Percentiles rank a stretch among this genome's conserved stretches.
These are phyloP conservation scores for Limonius californicus DNA, from an alignment of 1,140 invertebrate species.

Conservation along the genomic window DNA sequence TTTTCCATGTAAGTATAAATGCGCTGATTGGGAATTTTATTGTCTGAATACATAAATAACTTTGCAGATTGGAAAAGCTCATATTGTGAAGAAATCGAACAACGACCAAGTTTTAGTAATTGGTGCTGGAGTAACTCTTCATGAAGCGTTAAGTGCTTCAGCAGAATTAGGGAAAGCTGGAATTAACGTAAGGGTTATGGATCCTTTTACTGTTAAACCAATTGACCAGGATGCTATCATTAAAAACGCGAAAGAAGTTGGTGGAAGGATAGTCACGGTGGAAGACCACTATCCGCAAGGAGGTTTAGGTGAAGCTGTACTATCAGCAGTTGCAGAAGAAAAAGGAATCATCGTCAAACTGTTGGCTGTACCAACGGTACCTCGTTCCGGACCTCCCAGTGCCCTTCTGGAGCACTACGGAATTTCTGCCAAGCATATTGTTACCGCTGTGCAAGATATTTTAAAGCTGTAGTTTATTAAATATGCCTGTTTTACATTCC, in stretches of 20 bases:
- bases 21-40: not conserved
- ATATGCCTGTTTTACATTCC: too few species aligned
- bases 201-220: conserved; percentile 96
- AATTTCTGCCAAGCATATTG: conserved; percentile 79
- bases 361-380: conserved; percentile 80
- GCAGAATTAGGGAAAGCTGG: conserved; percentile 66
- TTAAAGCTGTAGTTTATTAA: conserved; percentile 50
- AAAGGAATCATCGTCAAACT: conserved; percentile 75
- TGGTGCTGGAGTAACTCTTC: conserved; percentile 88
- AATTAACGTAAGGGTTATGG: conserved; percentile 76
- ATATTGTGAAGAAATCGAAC: conserved; percentile 69
- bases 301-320: conserved; percentile 93
- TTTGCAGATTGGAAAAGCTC: conserved; percentile 66
- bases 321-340: conserved; percentile 71
- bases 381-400: conserved; percentile 84
- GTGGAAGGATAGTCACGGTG: conserved; percentile 84
- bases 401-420: conserved; percentile 86
- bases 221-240: conserved; percentile 79
- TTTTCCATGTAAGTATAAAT: conserved; percentile 62
- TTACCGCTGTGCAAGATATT: conserved; percentile 63
- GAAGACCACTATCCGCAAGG: conserved; percentile 98
- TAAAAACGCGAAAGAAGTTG: conserved; percentile 72
- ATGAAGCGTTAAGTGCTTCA: conserved; percentile 86
- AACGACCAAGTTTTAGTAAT: conserved; percentile 84
- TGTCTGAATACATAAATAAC: not conserved